phyloP scores from a whole-genome alignment of 2,888 invertebrate genomes.

The Nemotelus nigrinus region DNA sequence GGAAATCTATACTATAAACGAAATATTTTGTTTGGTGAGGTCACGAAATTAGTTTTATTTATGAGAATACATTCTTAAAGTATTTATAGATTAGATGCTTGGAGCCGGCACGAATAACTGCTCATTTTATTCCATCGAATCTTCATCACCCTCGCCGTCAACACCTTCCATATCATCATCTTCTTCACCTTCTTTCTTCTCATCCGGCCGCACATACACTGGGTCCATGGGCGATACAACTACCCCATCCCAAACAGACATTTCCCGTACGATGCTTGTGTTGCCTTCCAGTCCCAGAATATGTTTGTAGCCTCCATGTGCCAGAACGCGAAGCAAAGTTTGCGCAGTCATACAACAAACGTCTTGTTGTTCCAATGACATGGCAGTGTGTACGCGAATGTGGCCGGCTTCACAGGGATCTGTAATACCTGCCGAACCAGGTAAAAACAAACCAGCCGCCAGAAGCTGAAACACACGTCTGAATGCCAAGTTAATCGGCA shows the following conservation, averaged over 20 bases:
- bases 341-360: slow-evolving; percentile 93
- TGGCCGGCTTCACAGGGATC: slow-evolving; percentile 95
- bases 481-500: slow-evolving; percentile 93
- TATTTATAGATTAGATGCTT: too few relatives aligned
- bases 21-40: too few relatives aligned
- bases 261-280: slow-evolving; percentile 74
- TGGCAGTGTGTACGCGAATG: slow-evolving; percentile 87
- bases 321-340: slow-evolving; percentile 82
- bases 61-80: too few relatives aligned
- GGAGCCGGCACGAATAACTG: too few relatives aligned
- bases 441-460: slow-evolving; percentile 93
- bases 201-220: slow-evolving; percentile 84
- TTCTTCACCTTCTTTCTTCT: slow-evolving; percentile 78
- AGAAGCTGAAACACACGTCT: slow-evolving; percentile 88
- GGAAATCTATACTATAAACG: too few relatives aligned
- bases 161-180: slow-evolving; percentile 74
- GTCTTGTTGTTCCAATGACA: slow-evolving; percentile 93
- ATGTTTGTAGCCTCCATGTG: slow-evolving; percentile 93
- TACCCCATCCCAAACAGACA: slow-evolving; percentile 97
- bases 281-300: slow-evolving; percentile 76
- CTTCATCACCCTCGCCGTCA: slow-evolving; percentile 65
- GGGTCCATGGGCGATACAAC: slow-evolving; percentile 95
- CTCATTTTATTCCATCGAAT: slow-evolving; percentile 51
- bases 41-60: too few relatives aligned
- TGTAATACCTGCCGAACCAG: slow-evolving; percentile 90